Conservation (phyloP, 2,888 invertebrate genomes). For the Archaeoteleia sp. region DNA sequence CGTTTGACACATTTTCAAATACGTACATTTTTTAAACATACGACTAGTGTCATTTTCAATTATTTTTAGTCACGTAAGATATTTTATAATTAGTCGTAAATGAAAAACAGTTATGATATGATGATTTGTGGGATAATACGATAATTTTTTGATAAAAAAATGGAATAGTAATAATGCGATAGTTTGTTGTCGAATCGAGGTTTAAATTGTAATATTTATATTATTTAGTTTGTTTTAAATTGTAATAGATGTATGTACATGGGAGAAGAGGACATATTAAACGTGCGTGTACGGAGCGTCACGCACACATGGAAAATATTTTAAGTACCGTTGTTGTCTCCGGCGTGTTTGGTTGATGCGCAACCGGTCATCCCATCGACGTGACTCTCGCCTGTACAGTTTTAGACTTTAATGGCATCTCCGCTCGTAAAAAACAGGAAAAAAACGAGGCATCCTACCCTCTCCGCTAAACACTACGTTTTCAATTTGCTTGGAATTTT, state of each 20-base stretch:
- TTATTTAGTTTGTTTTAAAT: no score
- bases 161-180: no score
- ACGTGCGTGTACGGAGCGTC: not conserved
- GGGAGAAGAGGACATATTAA: not conserved
- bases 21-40: no score
- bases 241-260: slow-evolving; percentile 2
- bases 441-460: not conserved
- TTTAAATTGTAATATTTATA: no score
- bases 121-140: no score
- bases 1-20: not conserved
- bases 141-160: no score
- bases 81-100: no score
- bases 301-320: slow-evolving; percentile 7
- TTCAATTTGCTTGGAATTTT: slow-evolving; percentile 5
- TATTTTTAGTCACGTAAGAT: no score
- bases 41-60: no score
- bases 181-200: no score
- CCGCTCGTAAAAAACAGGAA: not conserved
- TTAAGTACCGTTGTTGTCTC: slow-evolving; percentile 27
- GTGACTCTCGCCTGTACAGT: slow-evolving; percentile 9
- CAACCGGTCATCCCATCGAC: slow-evolving; percentile 24
- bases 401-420: slow-evolving; percentile 25
- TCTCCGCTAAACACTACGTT: no score
- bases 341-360: slow-evolving; percentile 8
- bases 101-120: no score